Conservation (phyloP, 2,797 vertebrate genomes). For the Philypnodon macrostomus region DNA sequence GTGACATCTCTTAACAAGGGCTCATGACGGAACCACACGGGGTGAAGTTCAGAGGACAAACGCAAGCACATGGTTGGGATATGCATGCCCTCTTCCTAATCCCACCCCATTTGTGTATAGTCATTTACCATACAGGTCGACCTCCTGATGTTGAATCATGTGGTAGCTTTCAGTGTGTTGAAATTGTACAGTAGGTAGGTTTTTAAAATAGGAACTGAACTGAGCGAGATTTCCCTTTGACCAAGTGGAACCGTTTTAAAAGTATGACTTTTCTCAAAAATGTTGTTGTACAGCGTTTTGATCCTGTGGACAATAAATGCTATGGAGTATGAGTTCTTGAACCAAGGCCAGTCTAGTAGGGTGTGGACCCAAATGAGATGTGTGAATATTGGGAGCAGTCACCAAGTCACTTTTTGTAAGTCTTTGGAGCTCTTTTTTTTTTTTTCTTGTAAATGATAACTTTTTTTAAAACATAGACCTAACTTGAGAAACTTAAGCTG, state of each 20-base stretch:
- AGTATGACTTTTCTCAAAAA: slow-evolving; percentile 53
- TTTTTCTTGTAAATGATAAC: slow-evolving; percentile 60
- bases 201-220: slow-evolving; percentile 31
- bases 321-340: slow-evolving; percentile 57
- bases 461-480: slow-evolving; percentile 48
- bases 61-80: slow-evolving; percentile 64
- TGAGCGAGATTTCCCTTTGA: slow-evolving; percentile 42
- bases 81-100: slow-evolving; percentile 40
- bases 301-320: slow-evolving; percentile 67
- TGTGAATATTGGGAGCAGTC: slow-evolving; percentile 69
- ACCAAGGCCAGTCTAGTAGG: slow-evolving; percentile 69
- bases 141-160: slow-evolving; percentile 45
- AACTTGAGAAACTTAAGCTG: slow-evolving; percentile 65
- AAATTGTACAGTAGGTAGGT: slow-evolving; percentile 66
- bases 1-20: slow-evolving; percentile 58
- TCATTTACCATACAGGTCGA: slow-evolving; percentile 37
- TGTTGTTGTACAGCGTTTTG: slow-evolving; percentile 61
- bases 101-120: slow-evolving; percentile 37
- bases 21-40: slow-evolving; percentile 51
- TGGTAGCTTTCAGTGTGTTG: slow-evolving; percentile 64
- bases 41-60: slow-evolving; percentile 36
- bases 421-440: slow-evolving; percentile 49
- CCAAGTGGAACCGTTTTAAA: slow-evolving; percentile 46
- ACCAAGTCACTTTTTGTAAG: slow-evolving; percentile 72
- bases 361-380: slow-evolving; percentile 42